A percentile compares a stretch with the other conserved stretches of the same genome.
Evolutionary conservation across 2,888 invertebrate species (phyloP).

Genomic region (Chaetoderma sp.): DNA sequence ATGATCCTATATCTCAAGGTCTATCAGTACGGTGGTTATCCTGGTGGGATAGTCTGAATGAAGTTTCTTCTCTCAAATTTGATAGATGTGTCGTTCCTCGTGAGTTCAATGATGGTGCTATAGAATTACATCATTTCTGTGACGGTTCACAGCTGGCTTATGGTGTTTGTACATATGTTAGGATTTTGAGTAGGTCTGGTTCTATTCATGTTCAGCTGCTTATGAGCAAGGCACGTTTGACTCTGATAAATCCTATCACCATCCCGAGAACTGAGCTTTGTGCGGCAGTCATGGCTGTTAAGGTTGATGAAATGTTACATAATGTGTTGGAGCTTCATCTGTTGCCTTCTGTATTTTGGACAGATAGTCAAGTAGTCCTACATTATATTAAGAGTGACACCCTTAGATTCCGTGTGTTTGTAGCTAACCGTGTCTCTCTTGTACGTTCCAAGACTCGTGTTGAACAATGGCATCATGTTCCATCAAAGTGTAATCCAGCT

Average conservation of each 20-base stretch:
- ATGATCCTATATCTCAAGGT: too few relatives aligned
- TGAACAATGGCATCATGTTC: slow-evolving; percentile 11
- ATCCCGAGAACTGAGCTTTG: slow-evolving; percentile 14
- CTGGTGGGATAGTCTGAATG: too few relatives aligned
- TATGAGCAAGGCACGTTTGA: slow-evolving; percentile 9
- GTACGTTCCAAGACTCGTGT: not conserved
- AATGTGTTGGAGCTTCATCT: not conserved
- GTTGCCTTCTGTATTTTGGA: slow-evolving; percentile 9
- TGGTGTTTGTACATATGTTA: slow-evolving; percentile 8
- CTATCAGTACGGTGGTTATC: too few relatives aligned
- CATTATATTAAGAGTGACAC: slow-evolving; percentile 9
- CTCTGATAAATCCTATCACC: slow-evolving; percentile 12
- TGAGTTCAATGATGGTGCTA: too few relatives aligned
- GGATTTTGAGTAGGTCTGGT: not conserved
- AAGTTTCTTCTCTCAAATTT: too few relatives aligned
- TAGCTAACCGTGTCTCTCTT: slow-evolving; percentile 10
- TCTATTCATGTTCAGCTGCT: slow-evolving; percentile 8
- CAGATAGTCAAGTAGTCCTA: slow-evolving; percentile 9
- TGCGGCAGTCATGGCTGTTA: slow-evolving; percentile 12
- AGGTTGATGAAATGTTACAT: slow-evolving; percentile 1
- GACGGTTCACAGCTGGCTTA: slow-evolving; percentile 15
- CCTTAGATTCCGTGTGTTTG: slow-evolving; percentile 16
- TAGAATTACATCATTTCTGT: slow-evolving; percentile 14
- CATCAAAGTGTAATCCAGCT: slow-evolving; percentile 7
- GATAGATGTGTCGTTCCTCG: too few relatives aligned